phyloP scores from a whole-genome alignment of 2,113 vertebrate species.

The Aramus guarauna region DNA sequence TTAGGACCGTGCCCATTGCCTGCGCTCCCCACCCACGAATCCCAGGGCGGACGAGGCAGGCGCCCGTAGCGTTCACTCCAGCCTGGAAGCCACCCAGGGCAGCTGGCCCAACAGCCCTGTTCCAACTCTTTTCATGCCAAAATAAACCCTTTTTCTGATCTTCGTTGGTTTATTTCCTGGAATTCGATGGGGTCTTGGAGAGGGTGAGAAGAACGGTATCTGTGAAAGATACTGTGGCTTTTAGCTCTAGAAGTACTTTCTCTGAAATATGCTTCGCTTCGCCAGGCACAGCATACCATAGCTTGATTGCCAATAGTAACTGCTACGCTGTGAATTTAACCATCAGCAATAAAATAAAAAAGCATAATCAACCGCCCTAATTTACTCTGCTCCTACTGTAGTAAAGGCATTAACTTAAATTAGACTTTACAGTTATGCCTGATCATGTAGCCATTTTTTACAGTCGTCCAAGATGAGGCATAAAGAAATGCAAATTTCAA shows the following conservation, averaged over 20 bases:
- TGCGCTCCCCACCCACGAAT: not conserved
- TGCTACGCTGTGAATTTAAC: not conserved
- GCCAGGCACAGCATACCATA: not conserved
- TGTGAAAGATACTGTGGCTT: not conserved
- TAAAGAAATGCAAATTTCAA: constrained; percentile 32
- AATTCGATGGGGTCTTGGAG: not conserved
- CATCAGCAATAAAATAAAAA: not conserved
- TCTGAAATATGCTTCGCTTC: not conserved
- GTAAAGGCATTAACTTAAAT: constrained; percentile 18
- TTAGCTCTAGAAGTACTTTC: not conserved
- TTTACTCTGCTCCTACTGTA: constrained; percentile 11
- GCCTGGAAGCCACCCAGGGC: not conserved
- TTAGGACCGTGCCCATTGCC: rapidly evolving
- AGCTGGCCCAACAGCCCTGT: not conserved
- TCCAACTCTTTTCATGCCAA: not conserved
- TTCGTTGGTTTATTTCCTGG: constrained; percentile 4
- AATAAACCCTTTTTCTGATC: not conserved
- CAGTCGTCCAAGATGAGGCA: not conserved
- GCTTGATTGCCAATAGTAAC: not conserved
- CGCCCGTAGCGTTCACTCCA: not conserved
- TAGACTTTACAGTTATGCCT: constrained; percentile 8
- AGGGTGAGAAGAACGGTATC: not conserved
- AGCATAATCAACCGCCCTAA: not conserved
- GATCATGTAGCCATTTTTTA: not conserved
- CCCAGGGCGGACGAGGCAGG: not conserved